Percentiles rank a stretch among this genome's conserved stretches.
Evolutionary conservation across 1,140 invertebrate species (phyloP).

Genomic region (Lasaia peninsularis): DNA sequence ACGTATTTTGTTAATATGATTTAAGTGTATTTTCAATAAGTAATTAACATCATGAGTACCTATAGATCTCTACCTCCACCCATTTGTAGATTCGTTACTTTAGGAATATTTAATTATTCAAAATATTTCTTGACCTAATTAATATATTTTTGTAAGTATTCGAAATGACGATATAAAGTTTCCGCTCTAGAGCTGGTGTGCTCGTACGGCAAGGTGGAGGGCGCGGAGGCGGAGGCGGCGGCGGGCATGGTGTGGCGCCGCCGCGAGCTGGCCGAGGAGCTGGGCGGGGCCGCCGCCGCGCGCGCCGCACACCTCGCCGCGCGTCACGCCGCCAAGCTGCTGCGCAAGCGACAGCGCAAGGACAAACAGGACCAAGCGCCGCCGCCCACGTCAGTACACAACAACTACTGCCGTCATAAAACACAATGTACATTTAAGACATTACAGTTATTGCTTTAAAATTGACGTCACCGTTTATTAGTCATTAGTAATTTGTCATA

Average conservation of each 20-base stretch:
- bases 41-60: no score
- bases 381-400: conserved; percentile 22
- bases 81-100: no score
- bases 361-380: conserved; percentile 55
- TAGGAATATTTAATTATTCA: no score
- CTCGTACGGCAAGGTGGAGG: conserved; percentile 57
- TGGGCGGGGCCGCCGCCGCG: conserved; percentile 44
- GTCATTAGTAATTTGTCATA: no score
- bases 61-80: no score
- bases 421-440: no score
- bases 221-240: conserved; percentile 51
- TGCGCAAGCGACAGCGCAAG: conserved; percentile 61
- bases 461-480: no score
- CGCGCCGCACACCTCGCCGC: conserved; percentile 44
- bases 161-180: not conserved
- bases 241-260: conserved; percentile 53
- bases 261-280: conserved; percentile 65
- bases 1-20: no score
- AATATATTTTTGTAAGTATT: not conserved
- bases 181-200: conserved; percentile 41
- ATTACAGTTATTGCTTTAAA: no score
- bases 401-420: no score
- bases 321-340: conserved; percentile 48
- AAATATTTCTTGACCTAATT: no score
- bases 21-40: no score